phyloP scores from a whole-genome alignment of 1,140 invertebrate species.

The Leptopilina boulardi region DNA sequence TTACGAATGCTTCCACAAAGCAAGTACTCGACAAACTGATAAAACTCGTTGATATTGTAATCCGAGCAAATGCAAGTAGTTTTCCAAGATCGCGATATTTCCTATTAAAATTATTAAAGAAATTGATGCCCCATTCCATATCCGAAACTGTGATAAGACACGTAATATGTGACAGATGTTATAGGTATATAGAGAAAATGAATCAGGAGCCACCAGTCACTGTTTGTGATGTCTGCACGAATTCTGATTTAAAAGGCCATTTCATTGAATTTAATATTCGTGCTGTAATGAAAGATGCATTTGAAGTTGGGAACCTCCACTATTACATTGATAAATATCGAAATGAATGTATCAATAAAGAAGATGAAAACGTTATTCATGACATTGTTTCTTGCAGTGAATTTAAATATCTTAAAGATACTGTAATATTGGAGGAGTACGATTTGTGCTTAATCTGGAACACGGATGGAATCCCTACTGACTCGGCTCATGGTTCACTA shows the following conservation, averaged over 20 bases:
- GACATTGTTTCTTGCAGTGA: neutral
- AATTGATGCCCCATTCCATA: neutral
- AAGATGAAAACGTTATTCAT: neutral
- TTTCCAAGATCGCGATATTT: neutral
- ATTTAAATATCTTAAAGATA: conserved; percentile 30
- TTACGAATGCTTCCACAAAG: neutral
- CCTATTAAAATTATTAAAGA: neutral
- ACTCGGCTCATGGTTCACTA: no score
- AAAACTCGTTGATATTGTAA: neutral
- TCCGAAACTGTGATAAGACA: neutral
- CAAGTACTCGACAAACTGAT: neutral
- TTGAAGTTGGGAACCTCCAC: neutral
- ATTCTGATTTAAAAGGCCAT: neutral
- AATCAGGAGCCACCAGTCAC: neutral
- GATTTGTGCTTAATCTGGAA: no score
- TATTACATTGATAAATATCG: neutral
- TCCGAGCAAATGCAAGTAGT: neutral
- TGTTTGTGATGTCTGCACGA: neutral
- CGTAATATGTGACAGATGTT: neutral
- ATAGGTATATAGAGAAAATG: neutral
- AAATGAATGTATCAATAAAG: neutral
- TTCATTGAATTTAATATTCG: neutral
- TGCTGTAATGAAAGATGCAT: neutral
- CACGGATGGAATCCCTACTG: no score
- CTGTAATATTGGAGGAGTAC: neutral